Conservation (phyloP, 2,113 vertebrate genomes). For the Muntiacus reevesi region DNA sequence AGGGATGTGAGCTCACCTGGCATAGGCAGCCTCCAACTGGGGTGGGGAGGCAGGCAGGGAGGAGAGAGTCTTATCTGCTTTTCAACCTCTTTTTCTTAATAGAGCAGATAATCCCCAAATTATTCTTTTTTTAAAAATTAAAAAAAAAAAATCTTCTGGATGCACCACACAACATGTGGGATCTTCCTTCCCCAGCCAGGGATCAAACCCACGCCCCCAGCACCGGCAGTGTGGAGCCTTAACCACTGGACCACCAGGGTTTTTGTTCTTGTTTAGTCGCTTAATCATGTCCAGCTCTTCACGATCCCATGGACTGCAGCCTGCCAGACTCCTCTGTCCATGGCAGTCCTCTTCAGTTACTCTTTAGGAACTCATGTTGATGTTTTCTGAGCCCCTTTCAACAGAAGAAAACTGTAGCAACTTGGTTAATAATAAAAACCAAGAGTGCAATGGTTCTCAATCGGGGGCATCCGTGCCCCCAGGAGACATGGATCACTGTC, state of each 20-base stretch:
- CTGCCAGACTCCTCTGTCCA: background rate
- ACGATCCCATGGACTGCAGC: background rate
- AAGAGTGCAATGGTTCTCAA: background rate
- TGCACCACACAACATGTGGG: background rate
- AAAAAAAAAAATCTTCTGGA: background rate
- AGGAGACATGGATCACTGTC: background rate
- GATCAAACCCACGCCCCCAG: rapidly evolving
- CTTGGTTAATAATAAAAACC: too few relatives aligned
- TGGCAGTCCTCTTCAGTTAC: background rate
- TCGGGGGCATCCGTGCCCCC: rapidly evolving
- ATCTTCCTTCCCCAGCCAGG: background rate
- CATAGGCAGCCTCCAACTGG: background rate
- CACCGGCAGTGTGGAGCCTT: background rate
- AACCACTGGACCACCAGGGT: background rate
- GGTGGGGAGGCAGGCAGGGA: background rate
- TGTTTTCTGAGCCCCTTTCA: background rate
- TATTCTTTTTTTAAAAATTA: background rate
- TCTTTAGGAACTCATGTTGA: background rate
- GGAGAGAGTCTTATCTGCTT: too few relatives aligned
- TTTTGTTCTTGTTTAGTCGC: background rate
- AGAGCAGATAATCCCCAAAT: too few relatives aligned
- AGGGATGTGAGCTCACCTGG: background rate
- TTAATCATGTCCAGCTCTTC: background rate
- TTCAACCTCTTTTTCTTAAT: too few relatives aligned
- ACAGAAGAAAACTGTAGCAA: background rate